Conservation (phyloP, 2,797 vertebrate species). For the Myotis findleyi region DNA sequence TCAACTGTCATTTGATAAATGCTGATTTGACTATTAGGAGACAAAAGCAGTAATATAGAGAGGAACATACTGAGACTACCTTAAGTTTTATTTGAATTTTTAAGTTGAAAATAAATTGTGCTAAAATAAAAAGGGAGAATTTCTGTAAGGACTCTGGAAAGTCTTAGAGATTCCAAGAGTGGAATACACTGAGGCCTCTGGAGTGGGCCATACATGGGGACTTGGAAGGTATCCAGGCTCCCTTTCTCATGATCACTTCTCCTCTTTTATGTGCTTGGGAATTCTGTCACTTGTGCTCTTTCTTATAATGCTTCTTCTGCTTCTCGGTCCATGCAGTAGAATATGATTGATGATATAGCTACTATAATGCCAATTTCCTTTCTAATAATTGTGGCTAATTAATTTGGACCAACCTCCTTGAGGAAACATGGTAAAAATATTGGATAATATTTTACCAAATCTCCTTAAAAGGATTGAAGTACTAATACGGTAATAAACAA, state of each 20-base stretch:
- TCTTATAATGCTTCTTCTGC: background rate
- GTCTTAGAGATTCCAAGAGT: background rate
- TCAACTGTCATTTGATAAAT: background rate
- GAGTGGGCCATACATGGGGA: background rate
- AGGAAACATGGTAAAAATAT: background rate
- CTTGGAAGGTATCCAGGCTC: background rate
- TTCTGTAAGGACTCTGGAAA: background rate
- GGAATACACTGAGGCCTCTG: background rate
- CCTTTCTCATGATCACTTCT: background rate
- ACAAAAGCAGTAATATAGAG: background rate
- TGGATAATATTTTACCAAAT: slow-evolving; percentile 1
- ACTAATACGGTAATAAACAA: background rate
- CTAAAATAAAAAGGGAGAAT: background rate
- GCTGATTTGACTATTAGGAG: background rate
- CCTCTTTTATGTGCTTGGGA: background rate
- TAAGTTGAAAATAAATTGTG: background rate
- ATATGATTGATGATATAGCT: background rate
- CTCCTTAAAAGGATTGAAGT: background rate
- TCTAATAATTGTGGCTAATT: background rate
- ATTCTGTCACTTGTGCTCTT: background rate
- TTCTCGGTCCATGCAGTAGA: background rate
- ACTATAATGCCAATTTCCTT: background rate
- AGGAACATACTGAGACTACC: background rate
- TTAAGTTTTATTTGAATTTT: background rate
- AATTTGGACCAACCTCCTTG: background rate